Evolutionary conservation across 2,113 vertebrate genomes (phyloP).

Genomic region (Corvus hawaiiensis): DNA sequence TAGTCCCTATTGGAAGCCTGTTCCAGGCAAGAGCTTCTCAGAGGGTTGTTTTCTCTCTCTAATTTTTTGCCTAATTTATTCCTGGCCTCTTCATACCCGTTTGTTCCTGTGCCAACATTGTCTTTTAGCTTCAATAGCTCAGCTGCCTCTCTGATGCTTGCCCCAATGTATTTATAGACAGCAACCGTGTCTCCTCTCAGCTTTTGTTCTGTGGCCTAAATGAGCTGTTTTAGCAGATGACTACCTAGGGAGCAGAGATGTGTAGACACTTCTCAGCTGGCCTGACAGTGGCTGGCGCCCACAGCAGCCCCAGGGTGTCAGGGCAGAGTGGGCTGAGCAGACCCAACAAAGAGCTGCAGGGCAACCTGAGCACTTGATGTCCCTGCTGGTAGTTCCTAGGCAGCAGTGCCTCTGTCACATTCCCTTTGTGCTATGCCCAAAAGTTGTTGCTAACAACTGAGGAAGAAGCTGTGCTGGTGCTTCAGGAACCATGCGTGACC

Average conservation of each 20-base stretch:
- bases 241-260: not conserved
- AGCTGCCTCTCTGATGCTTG: constrained; percentile 31
- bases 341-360: not conserved
- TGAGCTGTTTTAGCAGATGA: not conserved
- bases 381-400: accelerated
- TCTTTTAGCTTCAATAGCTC: constrained; percentile 58
- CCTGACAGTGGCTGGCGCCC: not conserved
- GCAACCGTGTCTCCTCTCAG: not conserved
- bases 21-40: constrained; percentile 12
- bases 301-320: accelerated
- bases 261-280: not conserved
- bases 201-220: not conserved
- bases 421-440: not conserved
- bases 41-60: constrained; percentile 26
- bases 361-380: not conserved
- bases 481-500: accelerated
- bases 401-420: not conserved
- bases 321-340: not conserved
- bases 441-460: not conserved
- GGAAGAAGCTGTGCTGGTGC: not conserved
- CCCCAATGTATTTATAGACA: constrained; percentile 39
- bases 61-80: constrained; percentile 43
- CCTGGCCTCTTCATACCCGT: not conserved
- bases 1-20: not conserved
- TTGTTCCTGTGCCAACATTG: constrained; percentile 59